phyloP scores from a whole-genome alignment of 2,113 vertebrate species.

The Anoura caudifer region DNA sequence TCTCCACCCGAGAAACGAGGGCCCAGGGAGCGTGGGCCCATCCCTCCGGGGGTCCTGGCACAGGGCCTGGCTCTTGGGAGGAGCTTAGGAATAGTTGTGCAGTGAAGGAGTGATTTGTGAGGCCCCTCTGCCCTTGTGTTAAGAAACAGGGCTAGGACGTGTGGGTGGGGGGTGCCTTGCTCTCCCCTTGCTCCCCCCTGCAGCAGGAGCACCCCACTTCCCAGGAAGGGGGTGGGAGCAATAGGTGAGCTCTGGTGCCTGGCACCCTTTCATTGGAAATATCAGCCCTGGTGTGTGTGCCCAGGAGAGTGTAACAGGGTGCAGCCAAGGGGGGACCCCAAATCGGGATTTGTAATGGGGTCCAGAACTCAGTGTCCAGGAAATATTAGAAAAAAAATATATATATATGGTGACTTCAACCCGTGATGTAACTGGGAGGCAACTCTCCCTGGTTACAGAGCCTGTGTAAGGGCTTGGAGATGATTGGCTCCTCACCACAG shows the following conservation, averaged over 20 bases:
- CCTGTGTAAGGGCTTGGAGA: too few relatives aligned
- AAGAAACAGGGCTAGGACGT: neutral
- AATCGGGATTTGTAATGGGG: too few relatives aligned
- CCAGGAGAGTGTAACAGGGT: too few relatives aligned
- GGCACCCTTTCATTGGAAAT: neutral
- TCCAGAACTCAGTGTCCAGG: too few relatives aligned
- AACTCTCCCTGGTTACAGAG: too few relatives aligned
- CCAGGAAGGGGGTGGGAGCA: accelerated
- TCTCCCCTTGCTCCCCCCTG: too few relatives aligned
- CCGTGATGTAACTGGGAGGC: too few relatives aligned
- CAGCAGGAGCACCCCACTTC: accelerated
- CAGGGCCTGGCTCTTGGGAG: neutral
- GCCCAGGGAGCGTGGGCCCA: accelerated
- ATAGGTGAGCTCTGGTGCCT: neutral
- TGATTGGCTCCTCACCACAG: too few relatives aligned
- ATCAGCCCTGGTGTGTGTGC: neutral
- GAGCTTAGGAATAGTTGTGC: neutral
- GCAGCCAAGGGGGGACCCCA: too few relatives aligned
- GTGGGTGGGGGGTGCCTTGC: too few relatives aligned
- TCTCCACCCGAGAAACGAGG: neutral
- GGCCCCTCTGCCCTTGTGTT: neutral
- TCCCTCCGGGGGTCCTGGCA: neutral
- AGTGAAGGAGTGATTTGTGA: neutral
- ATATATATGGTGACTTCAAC: too few relatives aligned
- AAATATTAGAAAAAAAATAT: too few relatives aligned